phyloP scores from a whole-genome alignment of 2,113 vertebrate genomes.

The Rhea pennata region DNA sequence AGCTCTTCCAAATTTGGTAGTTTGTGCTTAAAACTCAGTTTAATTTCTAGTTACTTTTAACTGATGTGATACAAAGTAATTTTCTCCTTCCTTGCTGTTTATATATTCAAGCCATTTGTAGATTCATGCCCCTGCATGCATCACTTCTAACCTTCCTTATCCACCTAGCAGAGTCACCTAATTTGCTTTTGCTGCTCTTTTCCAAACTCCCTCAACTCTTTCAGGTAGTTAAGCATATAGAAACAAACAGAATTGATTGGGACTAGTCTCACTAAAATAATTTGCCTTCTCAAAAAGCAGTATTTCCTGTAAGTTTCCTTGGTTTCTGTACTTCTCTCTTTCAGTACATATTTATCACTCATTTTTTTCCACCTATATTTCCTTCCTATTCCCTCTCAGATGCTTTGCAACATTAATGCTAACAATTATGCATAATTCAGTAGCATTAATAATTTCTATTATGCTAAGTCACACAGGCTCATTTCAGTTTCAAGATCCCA shows the following conservation, averaged over 20 bases:
- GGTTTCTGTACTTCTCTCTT: background rate
- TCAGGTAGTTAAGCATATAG: background rate
- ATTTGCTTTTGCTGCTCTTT: background rate
- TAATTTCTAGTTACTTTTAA: background rate
- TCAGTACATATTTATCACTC: background rate
- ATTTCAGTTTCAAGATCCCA: background rate
- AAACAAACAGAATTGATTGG: background rate
- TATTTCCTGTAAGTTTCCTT: background rate
- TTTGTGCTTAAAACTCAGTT: background rate
- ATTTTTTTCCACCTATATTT: constrained; percentile 14
- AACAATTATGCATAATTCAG: constrained; percentile 62
- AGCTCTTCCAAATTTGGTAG: background rate
- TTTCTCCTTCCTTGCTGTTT: background rate
- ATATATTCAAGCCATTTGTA: background rate
- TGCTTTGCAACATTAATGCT: constrained; percentile 55
- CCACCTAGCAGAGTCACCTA: background rate
- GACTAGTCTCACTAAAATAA: background rate
- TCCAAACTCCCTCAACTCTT: background rate
- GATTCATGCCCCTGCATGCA: background rate
- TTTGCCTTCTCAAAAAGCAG: background rate
- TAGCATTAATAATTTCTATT: constrained; percentile 63
- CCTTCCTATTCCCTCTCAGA: constrained; percentile 10
- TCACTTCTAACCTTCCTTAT: background rate
- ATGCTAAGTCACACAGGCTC: constrained; percentile 13
- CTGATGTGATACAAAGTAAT: background rate